Conservation (phyloP, 92 coral and sea anemone species). For the Phenganax stokvisi region DNA sequence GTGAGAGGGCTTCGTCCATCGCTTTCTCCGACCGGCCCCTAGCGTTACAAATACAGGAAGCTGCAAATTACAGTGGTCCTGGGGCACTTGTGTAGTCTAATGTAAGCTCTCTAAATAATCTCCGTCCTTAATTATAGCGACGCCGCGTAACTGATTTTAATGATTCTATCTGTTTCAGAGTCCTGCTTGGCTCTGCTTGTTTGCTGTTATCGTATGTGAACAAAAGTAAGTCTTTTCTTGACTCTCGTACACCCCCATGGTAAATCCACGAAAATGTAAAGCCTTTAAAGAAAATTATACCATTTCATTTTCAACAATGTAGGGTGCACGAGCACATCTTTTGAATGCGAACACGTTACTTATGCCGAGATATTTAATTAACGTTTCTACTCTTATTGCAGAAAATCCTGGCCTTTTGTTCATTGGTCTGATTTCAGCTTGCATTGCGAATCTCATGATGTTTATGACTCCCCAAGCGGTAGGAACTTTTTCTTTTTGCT, state of each 20-base stretch:
- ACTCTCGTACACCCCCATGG: too few relatives aligned
- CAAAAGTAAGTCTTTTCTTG: constrained; percentile 16
- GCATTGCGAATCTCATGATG: constrained; percentile 19
- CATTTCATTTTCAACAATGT: neutral
- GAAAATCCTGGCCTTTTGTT: constrained; percentile 27
- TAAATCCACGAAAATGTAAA: too few relatives aligned
- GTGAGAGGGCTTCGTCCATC: too few relatives aligned
- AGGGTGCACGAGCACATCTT: neutral
- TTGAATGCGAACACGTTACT: neutral
- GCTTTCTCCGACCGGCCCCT: too few relatives aligned
- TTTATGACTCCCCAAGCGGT: constrained; percentile 40
- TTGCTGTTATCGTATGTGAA: constrained; percentile 10
- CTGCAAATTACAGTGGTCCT: too few relatives aligned
- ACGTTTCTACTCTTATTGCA: neutral
- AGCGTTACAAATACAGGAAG: too few relatives aligned
- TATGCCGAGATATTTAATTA: neutral
- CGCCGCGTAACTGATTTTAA: too few relatives aligned
- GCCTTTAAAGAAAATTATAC: too few relatives aligned
- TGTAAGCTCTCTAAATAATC: too few relatives aligned
- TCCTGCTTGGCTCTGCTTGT: neutral
- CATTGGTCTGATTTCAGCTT: constrained; percentile 19
- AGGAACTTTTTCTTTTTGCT: neutral
- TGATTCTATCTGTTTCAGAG: neutral
- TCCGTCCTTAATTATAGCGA: too few relatives aligned
- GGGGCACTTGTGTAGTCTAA: too few relatives aligned